phyloP scores from a whole-genome alignment of 2,113 vertebrate genomes.

The Amphiprion ocellaris region DNA sequence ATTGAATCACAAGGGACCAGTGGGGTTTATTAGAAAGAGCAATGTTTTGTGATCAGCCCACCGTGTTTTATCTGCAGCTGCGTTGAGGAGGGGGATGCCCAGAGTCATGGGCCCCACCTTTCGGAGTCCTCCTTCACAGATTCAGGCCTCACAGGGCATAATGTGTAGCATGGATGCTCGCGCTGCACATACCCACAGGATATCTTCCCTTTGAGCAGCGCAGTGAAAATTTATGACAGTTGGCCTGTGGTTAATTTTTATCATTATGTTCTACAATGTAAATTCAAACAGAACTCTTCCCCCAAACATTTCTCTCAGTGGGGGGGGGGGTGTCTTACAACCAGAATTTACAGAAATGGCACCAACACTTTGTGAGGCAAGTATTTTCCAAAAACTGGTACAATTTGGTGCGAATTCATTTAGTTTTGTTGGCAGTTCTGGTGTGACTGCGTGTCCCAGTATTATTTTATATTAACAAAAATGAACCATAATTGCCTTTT shows the following conservation, averaged over 20 bases:
- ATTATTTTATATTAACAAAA: conserved; percentile 56
- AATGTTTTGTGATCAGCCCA: conserved; percentile 68
- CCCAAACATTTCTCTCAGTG: conserved; percentile 24
- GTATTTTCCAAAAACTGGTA: conserved; percentile 33
- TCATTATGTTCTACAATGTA: conserved; percentile 51
- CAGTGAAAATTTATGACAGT: conserved; percentile 47
- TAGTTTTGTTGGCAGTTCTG: conserved; percentile 25
- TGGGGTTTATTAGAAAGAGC: conserved; percentile 64
- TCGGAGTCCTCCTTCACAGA: conserved; percentile 22
- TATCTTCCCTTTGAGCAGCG: conserved; percentile 54
- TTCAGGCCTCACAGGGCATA: conserved; percentile 38
- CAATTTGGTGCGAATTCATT: conserved; percentile 34
- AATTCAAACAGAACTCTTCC: conserved; percentile 49
- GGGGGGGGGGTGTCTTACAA: background rate
- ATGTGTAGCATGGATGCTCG: conserved; percentile 57
- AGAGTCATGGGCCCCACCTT: conserved; percentile 38
- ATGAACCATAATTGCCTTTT: conserved; percentile 56
- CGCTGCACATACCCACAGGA: conserved; percentile 63
- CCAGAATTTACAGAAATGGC: conserved; percentile 50
- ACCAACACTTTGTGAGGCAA: conserved; percentile 5
- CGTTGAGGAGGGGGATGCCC: conserved; percentile 35
- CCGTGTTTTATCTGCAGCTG: conserved; percentile 53
- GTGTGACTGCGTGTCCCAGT: conserved; percentile 1
- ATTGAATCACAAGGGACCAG: conserved; percentile 68
- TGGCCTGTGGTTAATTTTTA: conserved; percentile 62